These are phyloP conservation scores for Tetragonula carbonaria DNA, from an alignment of 2,888 invertebrate species.

Conservation along the genomic window DNA sequence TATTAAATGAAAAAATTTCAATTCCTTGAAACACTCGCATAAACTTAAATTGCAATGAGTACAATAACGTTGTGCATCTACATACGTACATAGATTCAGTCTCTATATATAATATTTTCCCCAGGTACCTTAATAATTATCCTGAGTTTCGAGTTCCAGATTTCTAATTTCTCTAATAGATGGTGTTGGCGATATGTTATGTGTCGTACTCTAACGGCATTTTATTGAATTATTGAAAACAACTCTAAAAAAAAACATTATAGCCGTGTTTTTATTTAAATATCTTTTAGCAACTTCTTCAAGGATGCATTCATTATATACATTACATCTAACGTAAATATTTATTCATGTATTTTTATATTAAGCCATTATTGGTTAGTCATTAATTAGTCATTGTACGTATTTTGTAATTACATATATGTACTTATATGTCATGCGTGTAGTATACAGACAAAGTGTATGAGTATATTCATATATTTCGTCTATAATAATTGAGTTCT, in stretches of 20 bases:
- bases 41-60: constrained; percentile 4
- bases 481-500: background rate
- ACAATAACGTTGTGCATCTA: constrained; percentile 20
- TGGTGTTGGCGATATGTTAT: constrained; percentile 37
- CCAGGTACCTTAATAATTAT: constrained; percentile 56
- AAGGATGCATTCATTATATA: background rate
- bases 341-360: background rate
- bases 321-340: background rate
- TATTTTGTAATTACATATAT: background rate
- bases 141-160: constrained; percentile 54
- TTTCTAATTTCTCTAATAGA: constrained; percentile 50
- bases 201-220: background rate
- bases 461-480: no score
- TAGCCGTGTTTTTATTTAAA: background rate
- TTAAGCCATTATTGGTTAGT: background rate
- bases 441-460: no score
- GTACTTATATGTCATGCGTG: no score
- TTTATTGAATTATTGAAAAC: background rate
- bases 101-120: constrained; percentile 57
- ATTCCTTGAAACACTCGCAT: constrained; percentile 17
- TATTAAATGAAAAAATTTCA: constrained; percentile 19
- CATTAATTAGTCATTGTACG: background rate
- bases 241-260: background rate
- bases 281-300: background rate
- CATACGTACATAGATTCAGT: constrained; percentile 27